These are phyloP conservation scores for Phocoena sinus DNA, from an alignment of 2,113 vertebrate species.

Conservation along the genomic window DNA sequence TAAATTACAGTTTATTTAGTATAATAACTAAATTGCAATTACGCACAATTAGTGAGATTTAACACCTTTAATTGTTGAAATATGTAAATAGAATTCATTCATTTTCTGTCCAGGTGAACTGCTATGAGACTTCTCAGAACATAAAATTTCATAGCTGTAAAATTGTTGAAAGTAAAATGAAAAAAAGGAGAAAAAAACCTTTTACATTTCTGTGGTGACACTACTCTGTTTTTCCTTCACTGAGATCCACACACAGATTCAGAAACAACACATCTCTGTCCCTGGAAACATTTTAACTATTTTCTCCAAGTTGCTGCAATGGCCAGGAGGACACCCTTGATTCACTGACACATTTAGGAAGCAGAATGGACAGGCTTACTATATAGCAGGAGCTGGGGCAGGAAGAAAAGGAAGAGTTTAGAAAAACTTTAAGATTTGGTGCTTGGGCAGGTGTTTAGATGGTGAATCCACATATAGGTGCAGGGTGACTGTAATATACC, in stretches of 20 bases:
- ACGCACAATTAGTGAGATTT: slow-evolving; percentile 36
- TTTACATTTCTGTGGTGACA: background rate
- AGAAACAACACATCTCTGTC: background rate
- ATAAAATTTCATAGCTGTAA: background rate
- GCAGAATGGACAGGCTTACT: background rate
- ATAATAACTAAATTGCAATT: slow-evolving; percentile 3
- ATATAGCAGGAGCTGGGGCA: background rate
- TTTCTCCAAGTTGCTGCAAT: background rate
- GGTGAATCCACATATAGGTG: background rate
- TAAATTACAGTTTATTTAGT: slow-evolving; percentile 28
- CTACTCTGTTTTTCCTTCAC: background rate
- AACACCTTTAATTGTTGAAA: slow-evolving; percentile 5
- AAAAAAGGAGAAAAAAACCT: background rate
- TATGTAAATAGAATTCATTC: background rate
- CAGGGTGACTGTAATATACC: background rate
- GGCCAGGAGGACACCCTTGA: background rate
- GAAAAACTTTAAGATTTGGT: background rate
- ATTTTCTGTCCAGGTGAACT: background rate
- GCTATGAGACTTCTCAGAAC: background rate
- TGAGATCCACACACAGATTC: background rate
- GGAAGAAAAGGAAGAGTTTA: background rate
- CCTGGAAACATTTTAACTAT: background rate
- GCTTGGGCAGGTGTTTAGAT: background rate
- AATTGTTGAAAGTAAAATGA: background rate
- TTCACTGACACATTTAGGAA: background rate